Evolutionary conservation across 2,113 vertebrate species (phyloP), one percentile per base, ranked within the genome.

Genomic region (Fulmarus glacialis): DNA sequence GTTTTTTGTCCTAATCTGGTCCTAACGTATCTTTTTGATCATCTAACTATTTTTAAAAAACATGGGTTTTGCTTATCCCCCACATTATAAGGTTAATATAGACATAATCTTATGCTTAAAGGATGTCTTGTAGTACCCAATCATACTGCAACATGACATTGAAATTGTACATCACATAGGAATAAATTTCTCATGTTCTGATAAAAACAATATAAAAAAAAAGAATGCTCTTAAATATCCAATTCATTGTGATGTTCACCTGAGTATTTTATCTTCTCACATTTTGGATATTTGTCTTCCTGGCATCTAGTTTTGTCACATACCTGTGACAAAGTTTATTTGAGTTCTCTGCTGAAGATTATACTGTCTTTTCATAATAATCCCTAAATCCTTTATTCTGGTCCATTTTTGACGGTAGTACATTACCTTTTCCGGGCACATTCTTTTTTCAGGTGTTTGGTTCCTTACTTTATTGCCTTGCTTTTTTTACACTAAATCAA

Each of bases 401-500:
- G 27, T 81, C 16, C 11, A 53, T 89, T 92, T 89, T 62, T 80
- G 12, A n/a, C 42, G 16, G 9, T 30, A 55, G 80, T 40, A 40
- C 12, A 62, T 81, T 91, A 55, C 9, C 32, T 86, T 91, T 95
- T 75, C 27, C 5, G 6, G 21, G 32, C 8, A n/a, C 7, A 15
- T 72, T 71, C 1, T 60, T 88, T 87, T 95, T 63, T 42, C 52
- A 60, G 20, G 21, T 88, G 26, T 63, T 62, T 91, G 1, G 6
- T 64, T 73, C 30, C 21, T 70, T 77, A 36, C 24, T 74, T 81
- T 78, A 75, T 70, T 87, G 26, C 18, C 24, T 87, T 82, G 4
- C 0, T 6, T 62, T 77, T 93, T 93, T 62, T 40, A 60, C 70
- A 64, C 32, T 86, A 87, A 89, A 93, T 85, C 52, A 92, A 95